Evolutionary conservation across 2,797 vertebrate genomes (phyloP).

Genomic region (Melopsittacus undulatus): DNA sequence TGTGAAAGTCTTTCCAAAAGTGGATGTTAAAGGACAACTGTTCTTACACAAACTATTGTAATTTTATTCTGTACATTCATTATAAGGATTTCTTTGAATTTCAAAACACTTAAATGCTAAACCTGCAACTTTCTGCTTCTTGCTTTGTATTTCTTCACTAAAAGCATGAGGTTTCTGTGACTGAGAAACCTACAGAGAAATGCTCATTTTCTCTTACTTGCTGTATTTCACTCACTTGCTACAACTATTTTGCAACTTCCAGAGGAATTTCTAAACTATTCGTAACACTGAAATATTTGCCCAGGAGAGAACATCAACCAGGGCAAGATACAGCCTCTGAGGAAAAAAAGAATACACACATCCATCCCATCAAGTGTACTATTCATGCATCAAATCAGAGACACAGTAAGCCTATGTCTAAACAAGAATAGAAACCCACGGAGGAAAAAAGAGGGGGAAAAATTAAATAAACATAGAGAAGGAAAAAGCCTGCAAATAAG

Average conservation of each 20-base stretch:
- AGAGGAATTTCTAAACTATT: not conserved
- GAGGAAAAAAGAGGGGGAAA: accelerated
- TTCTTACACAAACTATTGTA: not conserved
- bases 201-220: not conserved
- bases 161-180: not conserved
- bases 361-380: not conserved
- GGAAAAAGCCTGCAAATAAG: not conserved
- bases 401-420: not conserved
- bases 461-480: too few species aligned
- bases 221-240: not conserved
- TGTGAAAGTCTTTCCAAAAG: not conserved
- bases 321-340: not conserved
- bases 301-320: not conserved
- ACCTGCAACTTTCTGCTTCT: not conserved
- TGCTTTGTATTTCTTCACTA: not conserved
- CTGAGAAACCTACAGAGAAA: not conserved
- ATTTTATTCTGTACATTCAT: not conserved
- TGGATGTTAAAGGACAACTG: not conserved
- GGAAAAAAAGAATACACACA: not conserved
- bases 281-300: not conserved
- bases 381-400: not conserved
- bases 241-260: not conserved
- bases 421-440: not conserved
- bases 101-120: not conserved
- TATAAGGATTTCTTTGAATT: not conserved